phyloP scores from a whole-genome alignment of 1,140 invertebrate genomes.

The Panulirus ornatus region DNA sequence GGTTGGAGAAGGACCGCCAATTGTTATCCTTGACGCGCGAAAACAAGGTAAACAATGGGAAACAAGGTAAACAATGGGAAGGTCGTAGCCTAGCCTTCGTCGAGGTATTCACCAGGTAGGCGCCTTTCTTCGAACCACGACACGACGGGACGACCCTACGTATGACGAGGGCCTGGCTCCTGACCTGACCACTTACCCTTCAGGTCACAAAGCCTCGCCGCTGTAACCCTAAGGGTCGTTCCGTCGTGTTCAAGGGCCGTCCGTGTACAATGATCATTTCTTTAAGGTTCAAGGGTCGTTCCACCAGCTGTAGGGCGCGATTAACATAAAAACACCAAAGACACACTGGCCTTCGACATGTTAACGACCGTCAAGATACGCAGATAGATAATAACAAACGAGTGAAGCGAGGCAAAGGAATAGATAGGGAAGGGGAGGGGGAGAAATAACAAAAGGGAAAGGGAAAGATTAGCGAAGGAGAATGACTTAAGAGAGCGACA shows the following conservation, averaged over 20 bases:
- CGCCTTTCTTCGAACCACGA: too few species aligned
- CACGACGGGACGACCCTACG: too few species aligned
- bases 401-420: not conserved
- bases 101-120: too few species aligned
- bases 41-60: too few species aligned
- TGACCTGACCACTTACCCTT: too few species aligned
- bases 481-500: not conserved
- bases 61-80: too few species aligned
- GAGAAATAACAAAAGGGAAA: not conserved
- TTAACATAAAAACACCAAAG: not conserved
- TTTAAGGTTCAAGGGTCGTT: not conserved
- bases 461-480: not conserved
- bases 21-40: too few species aligned
- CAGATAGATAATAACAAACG: not conserved
- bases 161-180: too few species aligned
- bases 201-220: not conserved
- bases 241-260: too few species aligned
- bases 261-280: not conserved
- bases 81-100: too few species aligned
- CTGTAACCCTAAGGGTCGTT: too few species aligned
- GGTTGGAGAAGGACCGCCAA: too few species aligned
- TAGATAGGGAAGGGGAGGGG: not conserved
- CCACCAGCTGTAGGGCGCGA: not conserved
- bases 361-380: not conserved
- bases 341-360: not conserved